Evolutionary conservation across 2,888 invertebrate species (phyloP), one percentile per base, ranked within the genome.

Genomic region (Eueremaeus valkanovi): DNA sequence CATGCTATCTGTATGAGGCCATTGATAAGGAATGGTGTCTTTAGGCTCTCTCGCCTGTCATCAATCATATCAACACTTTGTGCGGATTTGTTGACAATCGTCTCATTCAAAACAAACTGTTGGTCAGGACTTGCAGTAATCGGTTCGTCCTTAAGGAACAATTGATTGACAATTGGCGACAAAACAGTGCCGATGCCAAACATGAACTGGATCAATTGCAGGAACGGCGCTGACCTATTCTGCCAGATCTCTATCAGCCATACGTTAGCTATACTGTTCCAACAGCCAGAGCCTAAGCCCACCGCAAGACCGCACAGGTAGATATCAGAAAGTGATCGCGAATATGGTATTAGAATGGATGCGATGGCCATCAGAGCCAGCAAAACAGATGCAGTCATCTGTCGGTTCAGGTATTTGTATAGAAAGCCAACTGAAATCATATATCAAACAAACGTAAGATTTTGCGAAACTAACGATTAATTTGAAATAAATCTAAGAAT

Each of bases 371-470:
- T 68, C 1, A 68, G 18, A 16, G 21, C 21, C 27, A 68, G 40
- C 1, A 68, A 13, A 24, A 68, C 24, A 6, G 36, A 21, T 68
- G 31, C 18, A 24, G 68, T 68, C 16, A 68, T 36, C 21, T 68
- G 68, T 42, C 68, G 36, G n/a, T 68, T 68, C 0, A 68, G 29
- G 42, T 68, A 68, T 42, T 68, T 68, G 16, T 40, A 68, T 40
- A 68, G 27, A 21, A 68, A 68, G 21, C 68, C 68, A 24, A 68
- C 68, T 68, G n/a, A n/a, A 63, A 63, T n/a, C 6, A 13, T 21
- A 58, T 8, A 36, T 36, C 36, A 36, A 36, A 8, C 5, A 36
- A 27, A 58, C 3, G 29, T 27, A 5, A 6, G 6, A 13, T 51
- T 51, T n/a, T n/a, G 21, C n/a, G n/a, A 51, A 51, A 13, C 6